Conservation (phyloP, 2,888 invertebrate genomes). For the Sminthurides aquaticus region DNA sequence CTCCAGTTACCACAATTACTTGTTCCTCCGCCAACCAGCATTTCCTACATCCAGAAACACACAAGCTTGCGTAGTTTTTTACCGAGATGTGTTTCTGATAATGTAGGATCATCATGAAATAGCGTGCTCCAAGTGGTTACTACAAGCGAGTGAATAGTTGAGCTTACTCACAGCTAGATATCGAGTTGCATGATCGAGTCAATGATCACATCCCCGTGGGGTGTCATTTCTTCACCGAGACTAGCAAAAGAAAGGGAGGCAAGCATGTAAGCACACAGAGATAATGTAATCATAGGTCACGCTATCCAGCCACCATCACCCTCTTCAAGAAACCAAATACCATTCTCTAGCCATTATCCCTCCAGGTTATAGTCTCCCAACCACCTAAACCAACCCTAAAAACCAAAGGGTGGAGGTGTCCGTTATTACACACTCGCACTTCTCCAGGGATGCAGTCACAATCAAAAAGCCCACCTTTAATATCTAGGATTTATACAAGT, state of each 20-base stretch:
- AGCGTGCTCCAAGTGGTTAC: conserved; percentile 32
- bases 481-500: too few relatives aligned
- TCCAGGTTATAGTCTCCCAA: neutral
- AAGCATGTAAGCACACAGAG: conserved; percentile 9
- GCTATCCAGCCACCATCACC: conserved; percentile 27
- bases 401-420: conserved; percentile 18
- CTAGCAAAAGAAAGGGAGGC: too few relatives aligned
- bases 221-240: conserved; percentile 28
- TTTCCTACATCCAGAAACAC: neutral
- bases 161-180: conserved; percentile 10
- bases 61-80: neutral
- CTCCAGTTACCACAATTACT: neutral
- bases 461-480: too few relatives aligned
- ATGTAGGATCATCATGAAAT: conserved; percentile 40
- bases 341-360: neutral
- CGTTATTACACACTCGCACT: conserved; percentile 28
- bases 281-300: conserved; percentile 36
- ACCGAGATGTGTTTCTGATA: conserved; percentile 33
- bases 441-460: too few relatives aligned
- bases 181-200: conserved; percentile 36
- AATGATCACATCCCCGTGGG: conserved; percentile 38
- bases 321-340: conserved; percentile 25
- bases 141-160: too few relatives aligned
- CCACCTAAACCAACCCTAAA: conserved; percentile 4
- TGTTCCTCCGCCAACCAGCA: neutral